Base-by-base conservation (phyloP, 2,113 vertebrate genomes). In the Tragelaphus buxtoni region DNA sequence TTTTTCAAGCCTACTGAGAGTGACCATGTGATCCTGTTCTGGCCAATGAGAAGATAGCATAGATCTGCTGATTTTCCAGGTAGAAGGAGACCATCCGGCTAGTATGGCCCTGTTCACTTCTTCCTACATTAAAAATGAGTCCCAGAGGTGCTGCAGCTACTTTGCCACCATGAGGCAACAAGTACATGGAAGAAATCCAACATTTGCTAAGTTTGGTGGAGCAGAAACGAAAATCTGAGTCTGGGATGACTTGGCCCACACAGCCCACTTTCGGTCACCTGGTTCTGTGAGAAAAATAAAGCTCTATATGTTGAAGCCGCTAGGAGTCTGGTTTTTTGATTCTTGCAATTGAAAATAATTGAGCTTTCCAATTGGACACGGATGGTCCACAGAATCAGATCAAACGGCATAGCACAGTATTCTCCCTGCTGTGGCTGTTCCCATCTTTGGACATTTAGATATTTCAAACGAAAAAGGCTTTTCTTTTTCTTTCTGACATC, bases 381-480 rank as follows among this genome's bases (percentile, higher is more conserved):
- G 30, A 74, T 1, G 7, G 69, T 42, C 39, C 72, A 58, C 65
- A 93, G 81, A 90, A 81, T 83, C 76, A 87, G 81, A 94, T 39
- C 92, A 88, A 55, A 76, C 2, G 1, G 8, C 81, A 28, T 0
- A 7, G 80, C 20, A 17, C 76, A 60, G n/a, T 35, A 2, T 65
- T 35, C 88, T 69, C 2, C 47, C 88, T 0, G 1, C 28, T 22
- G 51, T 7, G 81, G 35, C 58, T 91, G 80, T 58, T 65, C 55
- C 83, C 89, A 85, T 84, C 93, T 95, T 82, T 63, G 91, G 89
- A 91, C 90, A 80, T 88, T 95, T 93, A 83, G 72, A 65, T 76
- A 69, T 93, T 95, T 95, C 82, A 94, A 91, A 30, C n/a, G 84
- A 91, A 85, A 84, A 30, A 65, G 87, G 86, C 63, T 91, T 51